Evolutionary conservation across 2,888 invertebrate genomes (phyloP), one percentile per base, ranked within the genome.

Genomic region (Agrochola lychnidis): DNA sequence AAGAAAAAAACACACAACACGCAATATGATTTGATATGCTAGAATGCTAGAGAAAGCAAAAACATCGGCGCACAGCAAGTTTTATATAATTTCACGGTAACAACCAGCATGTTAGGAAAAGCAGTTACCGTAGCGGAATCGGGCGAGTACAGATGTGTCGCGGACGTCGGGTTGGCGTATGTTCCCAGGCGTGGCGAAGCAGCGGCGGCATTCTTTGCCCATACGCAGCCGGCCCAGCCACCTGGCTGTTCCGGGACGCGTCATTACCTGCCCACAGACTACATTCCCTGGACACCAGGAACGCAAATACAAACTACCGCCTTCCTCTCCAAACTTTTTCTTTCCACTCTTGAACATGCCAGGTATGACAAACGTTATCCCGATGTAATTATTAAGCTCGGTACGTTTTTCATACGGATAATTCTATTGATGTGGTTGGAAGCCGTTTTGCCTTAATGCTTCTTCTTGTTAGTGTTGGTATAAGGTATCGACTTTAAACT

Each of bases 141-240:
- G 85, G 87, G 91, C 90, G 89, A 76, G 91, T 91, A 91, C 92
- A 91, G 90, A 92, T 92, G 91, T 92, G 87, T 88, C 85, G 87
- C 89, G 87, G 88, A 83, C 78, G 75, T 80, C 73, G 83, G 79
- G 88, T 84, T 89, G 86, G 76, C 89, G 84, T 88, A 85, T 92
- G 94, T 96, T 96, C 95, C 95, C 95, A 94, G 93, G 94, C 94
- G 89, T 84, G 89, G 88, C 85, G 87, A 87, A 87, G 89, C 90
- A 88, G 87, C 90, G 86, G 88, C 91, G 90, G 93, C 94, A 96
- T 96, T 95, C 96, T 91, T 94, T 96, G 95, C 93, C 96, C 96
- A 93, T 96, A 94, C 91, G 90, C 89, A 93, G 94, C 86, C 86
- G 86, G 85, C 87, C 87, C 89, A 90, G 87, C 92, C 94, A 95